Evolutionary conservation across 2,797 vertebrate species (phyloP).

Genomic region (Liparis tanakae): DNA sequence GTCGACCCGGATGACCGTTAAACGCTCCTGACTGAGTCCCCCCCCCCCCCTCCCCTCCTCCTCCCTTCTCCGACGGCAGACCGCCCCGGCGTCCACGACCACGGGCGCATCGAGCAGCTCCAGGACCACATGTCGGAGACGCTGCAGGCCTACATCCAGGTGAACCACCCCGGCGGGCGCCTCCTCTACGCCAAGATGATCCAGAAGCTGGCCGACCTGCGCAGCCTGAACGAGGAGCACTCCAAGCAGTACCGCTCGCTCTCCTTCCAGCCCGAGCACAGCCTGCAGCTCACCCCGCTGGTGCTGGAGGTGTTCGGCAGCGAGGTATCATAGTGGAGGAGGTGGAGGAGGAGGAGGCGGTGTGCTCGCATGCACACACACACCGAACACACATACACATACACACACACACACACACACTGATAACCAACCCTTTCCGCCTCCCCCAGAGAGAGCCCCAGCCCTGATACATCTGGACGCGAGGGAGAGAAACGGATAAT

Average conservation of each 20-base stretch:
- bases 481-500: conserved; percentile 52
- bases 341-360: conserved; percentile 7
- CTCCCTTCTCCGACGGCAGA: conserved; percentile 72
- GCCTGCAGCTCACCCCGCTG: conserved; percentile 95
- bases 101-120: conserved; percentile 88
- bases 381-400: not conserved
- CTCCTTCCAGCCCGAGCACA: conserved; percentile 92
- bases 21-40: conserved; percentile 5
- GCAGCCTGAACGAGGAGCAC: conserved; percentile 97
- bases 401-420: conserved; percentile 40
- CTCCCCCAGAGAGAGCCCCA: conserved; percentile 45
- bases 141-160: conserved; percentile 93
- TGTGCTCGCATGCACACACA: not conserved
- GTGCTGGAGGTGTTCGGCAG: conserved; percentile 96
- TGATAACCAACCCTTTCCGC: conserved; percentile 47
- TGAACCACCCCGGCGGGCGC: conserved; percentile 89
- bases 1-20: not conserved
- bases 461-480: conserved; percentile 45
- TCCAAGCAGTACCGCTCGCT: conserved; percentile 95
- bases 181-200: conserved; percentile 98
- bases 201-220: conserved; percentile 95
- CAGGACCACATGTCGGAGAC: conserved; percentile 91
- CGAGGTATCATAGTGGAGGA: conserved; percentile 89
- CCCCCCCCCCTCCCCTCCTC: conserved; percentile 34
- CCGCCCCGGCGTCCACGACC: conserved; percentile 91